Conservation (phyloP, 2,888 invertebrate species). For the Acronicta leporina region DNA sequence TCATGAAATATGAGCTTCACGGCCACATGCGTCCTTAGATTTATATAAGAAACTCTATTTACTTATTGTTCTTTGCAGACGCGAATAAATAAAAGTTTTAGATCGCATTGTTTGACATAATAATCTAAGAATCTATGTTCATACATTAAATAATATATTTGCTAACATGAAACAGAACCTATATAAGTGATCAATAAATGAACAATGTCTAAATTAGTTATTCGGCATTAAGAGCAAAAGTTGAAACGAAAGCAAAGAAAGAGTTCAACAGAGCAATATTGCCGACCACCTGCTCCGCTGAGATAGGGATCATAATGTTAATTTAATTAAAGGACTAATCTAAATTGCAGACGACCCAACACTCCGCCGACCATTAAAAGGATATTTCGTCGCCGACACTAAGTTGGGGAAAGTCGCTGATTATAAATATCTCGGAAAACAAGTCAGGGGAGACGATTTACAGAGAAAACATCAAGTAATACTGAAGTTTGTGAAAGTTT, state of each 20-base stretch:
- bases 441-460: conserved; percentile 71
- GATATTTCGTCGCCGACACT: conserved; percentile 85
- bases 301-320: conserved; percentile 89
- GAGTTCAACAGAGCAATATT: conserved; percentile 81
- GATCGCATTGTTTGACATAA: neutral
- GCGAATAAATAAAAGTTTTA: conserved; percentile 14
- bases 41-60: conserved; percentile 35
- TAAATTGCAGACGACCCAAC: conserved; percentile 89
- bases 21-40: conserved; percentile 19
- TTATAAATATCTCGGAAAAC: conserved; percentile 84
- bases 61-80: conserved; percentile 14
- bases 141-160: neutral
- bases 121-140: neutral
- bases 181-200: conserved; percentile 15
- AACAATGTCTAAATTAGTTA: conserved; percentile 53
- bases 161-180: conserved; percentile 5
- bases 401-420: conserved; percentile 83
- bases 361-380: conserved; percentile 87
- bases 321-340: conserved; percentile 90
- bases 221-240: conserved; percentile 61
- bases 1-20: conserved; percentile 17
- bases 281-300: conserved; percentile 83
- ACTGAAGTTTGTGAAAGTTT: conserved; percentile 63
- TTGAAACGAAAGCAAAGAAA: conserved; percentile 73
- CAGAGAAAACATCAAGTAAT: conserved; percentile 72